These are phyloP conservation scores for Dolomedes plantarius DNA, from an alignment of 2,888 invertebrate genomes.

Conservation along the genomic window DNA sequence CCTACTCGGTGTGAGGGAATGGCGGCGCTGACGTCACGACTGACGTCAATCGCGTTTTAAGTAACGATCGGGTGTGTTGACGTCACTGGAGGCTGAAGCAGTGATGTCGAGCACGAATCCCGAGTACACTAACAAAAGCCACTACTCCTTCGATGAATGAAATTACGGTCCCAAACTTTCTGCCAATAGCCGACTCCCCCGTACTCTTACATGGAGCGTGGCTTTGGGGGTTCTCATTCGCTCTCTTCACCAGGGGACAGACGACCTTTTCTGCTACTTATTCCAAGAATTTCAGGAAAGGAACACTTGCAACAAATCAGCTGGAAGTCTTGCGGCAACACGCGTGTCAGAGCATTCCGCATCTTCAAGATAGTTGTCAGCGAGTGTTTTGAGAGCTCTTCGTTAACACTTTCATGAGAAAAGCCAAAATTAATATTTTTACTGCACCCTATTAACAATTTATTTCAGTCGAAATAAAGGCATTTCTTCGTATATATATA, in stretches of 20 bases:
- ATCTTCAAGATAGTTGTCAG: too few species aligned
- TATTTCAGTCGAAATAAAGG: too few species aligned
- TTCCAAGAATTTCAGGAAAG: too few species aligned
- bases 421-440: too few species aligned
- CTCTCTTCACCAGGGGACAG: not conserved
- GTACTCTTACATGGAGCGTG: not conserved
- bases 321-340: too few species aligned
- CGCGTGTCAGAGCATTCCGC: too few species aligned
- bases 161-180: slow-evolving; percentile 62
- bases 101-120: slow-evolving; percentile 40
- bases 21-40: slow-evolving; percentile 45
- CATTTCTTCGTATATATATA: too few species aligned
- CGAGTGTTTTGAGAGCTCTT: too few species aligned
- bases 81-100: slow-evolving; percentile 39
- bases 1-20: slow-evolving; percentile 38
- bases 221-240: not conserved
- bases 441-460: too few species aligned
- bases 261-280: not conserved
- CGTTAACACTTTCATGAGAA: too few species aligned
- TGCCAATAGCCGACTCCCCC: slow-evolving; percentile 29
- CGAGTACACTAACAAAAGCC: slow-evolving; percentile 52
- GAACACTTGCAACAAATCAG: too few species aligned
- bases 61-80: slow-evolving; percentile 70
- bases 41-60: slow-evolving; percentile 69
- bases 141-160: slow-evolving; percentile 61